Conservation (phyloP, 2,797 vertebrate genomes). For the Lacerta agilis region DNA sequence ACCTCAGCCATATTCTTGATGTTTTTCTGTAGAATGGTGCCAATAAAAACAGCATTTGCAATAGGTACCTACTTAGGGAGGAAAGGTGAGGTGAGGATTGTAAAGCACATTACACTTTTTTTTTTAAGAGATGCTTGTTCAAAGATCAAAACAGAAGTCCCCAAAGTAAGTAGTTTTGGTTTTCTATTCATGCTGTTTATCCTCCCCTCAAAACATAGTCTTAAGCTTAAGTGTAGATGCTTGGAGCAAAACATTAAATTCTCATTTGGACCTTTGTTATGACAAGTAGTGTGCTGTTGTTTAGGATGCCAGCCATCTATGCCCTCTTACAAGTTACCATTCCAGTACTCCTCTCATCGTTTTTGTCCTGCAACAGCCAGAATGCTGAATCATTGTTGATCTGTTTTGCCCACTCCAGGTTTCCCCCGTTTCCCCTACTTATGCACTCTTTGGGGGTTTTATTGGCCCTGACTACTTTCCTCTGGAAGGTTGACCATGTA, state of each 20-base stretch:
- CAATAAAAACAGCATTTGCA: too few relatives aligned
- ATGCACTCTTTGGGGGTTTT: too few relatives aligned
- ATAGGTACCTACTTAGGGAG: background rate
- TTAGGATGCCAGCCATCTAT: too few relatives aligned
- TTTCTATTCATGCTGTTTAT: background rate
- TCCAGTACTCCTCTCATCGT: background rate
- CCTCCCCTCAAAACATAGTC: background rate
- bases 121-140: background rate
- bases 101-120: background rate
- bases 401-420: too few relatives aligned
- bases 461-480: too few relatives aligned
- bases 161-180: background rate
- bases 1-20: too few relatives aligned
- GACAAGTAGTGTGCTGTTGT: background rate
- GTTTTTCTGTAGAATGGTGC: background rate
- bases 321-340: background rate
- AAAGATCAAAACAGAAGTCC: background rate
- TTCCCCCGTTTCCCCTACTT: too few relatives aligned
- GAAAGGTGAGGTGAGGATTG: constrained; percentile 19
- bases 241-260: background rate
- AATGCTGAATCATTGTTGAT: background rate
- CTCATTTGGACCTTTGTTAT: background rate
- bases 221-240: background rate
- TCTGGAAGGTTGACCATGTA: too few relatives aligned
- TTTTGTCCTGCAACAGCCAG: background rate